Evolutionary conservation across 2,113 vertebrate species (phyloP), one percentile per base, ranked within the genome.

Genomic region (Notarius quadriscutis): DNA sequence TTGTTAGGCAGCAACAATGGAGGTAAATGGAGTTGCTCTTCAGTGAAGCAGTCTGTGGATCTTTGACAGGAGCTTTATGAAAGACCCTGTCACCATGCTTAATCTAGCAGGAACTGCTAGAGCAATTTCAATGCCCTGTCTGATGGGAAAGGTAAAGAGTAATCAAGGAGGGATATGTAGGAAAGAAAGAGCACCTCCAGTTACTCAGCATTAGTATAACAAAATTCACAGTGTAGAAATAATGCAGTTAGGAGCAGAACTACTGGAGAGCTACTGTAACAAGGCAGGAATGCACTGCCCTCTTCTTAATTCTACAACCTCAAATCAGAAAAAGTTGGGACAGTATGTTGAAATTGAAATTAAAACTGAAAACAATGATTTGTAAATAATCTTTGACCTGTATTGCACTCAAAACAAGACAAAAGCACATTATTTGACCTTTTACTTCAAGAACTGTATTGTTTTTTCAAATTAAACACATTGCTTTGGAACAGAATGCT

Each of bases 1-100:
- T 85, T 88, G 88, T 89, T 89, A 62, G 87, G 85, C 80, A 15
- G 62, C 87, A 67, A 89, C 90, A 88, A 85, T 86, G 34, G 84
- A 86, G 74, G 88, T 86, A 86, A 87, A 89, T 71, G 84, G 81
- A 84, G 84, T 57, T 75, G 55, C 65, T 81, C 71, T 88, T 79
- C 74, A 71, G 75, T 71, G 65, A 60, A 82, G 67, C n/a, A n/a
- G 63, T 22, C 48, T 50, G 58, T 81, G 30, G 77, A 34, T 48
- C 27, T 55, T 58, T 65, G 57, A 65, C 27, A 78, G 85, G 81
- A 77, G 69, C 69, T 25, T 81, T 83, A 78, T 87, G 86, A 89
- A 89, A 85, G 81, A 84, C 85, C 65, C 65, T 77, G 63, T 81
- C 77, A 78, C 84, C 81, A 81, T 82, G 84, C 84, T 86, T 89